phyloP scores from a whole-genome alignment of 1,140 invertebrate genomes.

The Drosophila subobscura region DNA sequence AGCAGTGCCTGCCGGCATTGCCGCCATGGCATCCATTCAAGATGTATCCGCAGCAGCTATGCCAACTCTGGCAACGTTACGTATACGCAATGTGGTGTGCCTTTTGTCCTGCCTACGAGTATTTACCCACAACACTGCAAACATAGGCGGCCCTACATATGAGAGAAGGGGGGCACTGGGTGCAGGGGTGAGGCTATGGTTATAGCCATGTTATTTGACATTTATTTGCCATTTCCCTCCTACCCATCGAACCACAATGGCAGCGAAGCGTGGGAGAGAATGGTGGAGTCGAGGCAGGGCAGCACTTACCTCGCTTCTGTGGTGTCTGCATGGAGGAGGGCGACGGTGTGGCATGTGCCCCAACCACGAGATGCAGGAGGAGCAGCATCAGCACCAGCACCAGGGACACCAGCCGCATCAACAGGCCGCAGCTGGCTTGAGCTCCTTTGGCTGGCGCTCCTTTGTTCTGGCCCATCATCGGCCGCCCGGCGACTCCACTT shows the following conservation, averaged over 20 bases:
- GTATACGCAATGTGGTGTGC: constrained; percentile 74
- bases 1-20: constrained; percentile 11
- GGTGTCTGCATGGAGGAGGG: constrained; percentile 77
- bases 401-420: constrained; percentile 38
- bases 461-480: constrained; percentile 67
- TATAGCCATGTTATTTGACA: constrained; percentile 72
- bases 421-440: constrained; percentile 44
- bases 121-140: constrained; percentile 57
- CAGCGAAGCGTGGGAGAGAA: constrained; percentile 9
- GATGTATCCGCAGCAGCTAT: constrained; percentile 21
- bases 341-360: constrained; percentile 65
- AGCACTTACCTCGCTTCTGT: constrained; percentile 77
- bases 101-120: constrained; percentile 61
- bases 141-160: constrained; percentile 37
- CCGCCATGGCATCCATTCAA: constrained; percentile 1
- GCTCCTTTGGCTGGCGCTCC: constrained; percentile 31
- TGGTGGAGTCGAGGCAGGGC: background rate
- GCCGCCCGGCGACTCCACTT: constrained; percentile 42
- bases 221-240: constrained; percentile 78
- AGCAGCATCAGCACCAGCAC: constrained; percentile 44
- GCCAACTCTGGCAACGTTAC: constrained; percentile 38
- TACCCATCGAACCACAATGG: constrained; percentile 20
- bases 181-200: constrained; percentile 4
- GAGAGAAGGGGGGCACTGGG: background rate
- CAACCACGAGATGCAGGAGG: constrained; percentile 55